Evolutionary conservation across 2,113 vertebrate species (phyloP).

Genomic region (Conger conger): DNA sequence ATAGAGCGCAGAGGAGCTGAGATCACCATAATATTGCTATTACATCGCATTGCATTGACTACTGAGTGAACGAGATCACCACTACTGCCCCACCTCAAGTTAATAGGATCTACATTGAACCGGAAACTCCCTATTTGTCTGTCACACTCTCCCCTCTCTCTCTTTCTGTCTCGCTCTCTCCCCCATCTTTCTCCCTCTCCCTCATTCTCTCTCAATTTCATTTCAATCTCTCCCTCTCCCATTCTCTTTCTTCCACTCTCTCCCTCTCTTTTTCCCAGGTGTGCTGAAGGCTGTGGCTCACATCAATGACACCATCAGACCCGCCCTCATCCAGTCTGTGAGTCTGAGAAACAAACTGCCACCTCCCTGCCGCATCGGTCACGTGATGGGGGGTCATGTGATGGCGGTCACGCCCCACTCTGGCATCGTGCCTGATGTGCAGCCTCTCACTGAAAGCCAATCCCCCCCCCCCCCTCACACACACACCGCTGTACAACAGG

Average conservation of each 20-base stretch:
- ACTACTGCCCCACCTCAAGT: no score
- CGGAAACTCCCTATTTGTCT: no score
- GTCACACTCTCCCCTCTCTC: no score
- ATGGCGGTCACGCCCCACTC: constrained; percentile 31
- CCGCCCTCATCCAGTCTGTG: constrained; percentile 82
- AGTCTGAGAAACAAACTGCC: constrained; percentile 53
- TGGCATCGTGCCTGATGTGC: neutral
- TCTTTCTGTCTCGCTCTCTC: no score
- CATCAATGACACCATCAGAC: constrained; percentile 86
- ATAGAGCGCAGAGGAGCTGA: neutral
- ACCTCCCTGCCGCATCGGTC: constrained; percentile 26
- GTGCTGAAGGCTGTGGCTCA: constrained; percentile 88
- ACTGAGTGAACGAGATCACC: no score
- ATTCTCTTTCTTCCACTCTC: neutral
- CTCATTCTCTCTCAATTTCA: neutral
- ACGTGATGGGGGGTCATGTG: constrained; percentile 35
- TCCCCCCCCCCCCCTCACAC: neutral
- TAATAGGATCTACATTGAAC: no score
- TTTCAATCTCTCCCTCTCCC: constrained; percentile 4
- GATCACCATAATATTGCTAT: neutral
- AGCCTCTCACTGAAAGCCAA: neutral
- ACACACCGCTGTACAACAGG: neutral
- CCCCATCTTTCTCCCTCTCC: no score
- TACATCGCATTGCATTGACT: neutral
- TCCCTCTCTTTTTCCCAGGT: constrained; percentile 61